Conservation (phyloP, 2,797 vertebrate species). For the Coreius guichenoti region DNA sequence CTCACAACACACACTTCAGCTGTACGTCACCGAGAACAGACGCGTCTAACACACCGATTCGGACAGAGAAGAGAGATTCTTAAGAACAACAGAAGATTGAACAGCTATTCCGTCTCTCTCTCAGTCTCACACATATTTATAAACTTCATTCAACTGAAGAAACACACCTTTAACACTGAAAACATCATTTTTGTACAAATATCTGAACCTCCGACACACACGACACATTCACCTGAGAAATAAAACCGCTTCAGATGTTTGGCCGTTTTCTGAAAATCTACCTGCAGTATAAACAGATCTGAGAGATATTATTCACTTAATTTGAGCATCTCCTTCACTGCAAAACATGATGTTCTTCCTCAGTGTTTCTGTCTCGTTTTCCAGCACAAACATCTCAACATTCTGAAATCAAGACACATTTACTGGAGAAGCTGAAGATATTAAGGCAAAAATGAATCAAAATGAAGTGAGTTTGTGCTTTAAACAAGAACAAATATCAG, state of each 20-base stretch:
- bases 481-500: not conserved
- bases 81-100: too few species aligned
- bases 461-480: not conserved
- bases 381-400: not conserved
- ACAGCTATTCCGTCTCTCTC: too few species aligned
- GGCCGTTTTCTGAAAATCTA: not conserved
- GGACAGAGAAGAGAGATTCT: too few species aligned
- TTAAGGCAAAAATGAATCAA: too few species aligned
- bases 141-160: not conserved
- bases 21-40: not conserved
- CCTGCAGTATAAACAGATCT: not conserved
- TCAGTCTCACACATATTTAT: not conserved
- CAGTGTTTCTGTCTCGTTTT: not conserved
- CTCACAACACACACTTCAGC: not conserved
- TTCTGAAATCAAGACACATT: rapidly evolving
- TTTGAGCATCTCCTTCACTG: not conserved
- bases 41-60: too few species aligned
- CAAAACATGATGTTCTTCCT: not conserved
- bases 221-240: not conserved
- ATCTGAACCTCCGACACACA: not conserved
- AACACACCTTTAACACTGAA: not conserved
- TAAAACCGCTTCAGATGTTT: not conserved
- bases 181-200: not conserved
- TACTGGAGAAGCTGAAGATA: not conserved
- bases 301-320: not conserved